Evolutionary conservation across 2,797 vertebrate genomes (phyloP), one percentile per base, ranked within the genome.

Genomic region (Eutrigla gurnardus): DNA sequence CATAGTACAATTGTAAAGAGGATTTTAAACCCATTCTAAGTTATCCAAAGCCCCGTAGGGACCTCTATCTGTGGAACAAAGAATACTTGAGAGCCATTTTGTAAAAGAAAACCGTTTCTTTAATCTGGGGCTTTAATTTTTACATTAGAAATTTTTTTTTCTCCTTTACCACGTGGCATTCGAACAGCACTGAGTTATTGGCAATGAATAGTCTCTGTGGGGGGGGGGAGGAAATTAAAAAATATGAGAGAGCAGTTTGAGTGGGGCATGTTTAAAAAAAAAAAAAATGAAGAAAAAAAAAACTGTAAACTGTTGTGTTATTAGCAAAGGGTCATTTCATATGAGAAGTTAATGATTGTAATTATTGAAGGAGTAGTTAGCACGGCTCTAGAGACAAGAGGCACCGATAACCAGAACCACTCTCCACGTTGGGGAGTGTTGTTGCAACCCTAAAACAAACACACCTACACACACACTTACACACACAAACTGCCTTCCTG

Each of bases 61-160:
- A 94, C 92, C 92, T 93, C 88, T 83, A 80, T 94, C 92, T 93
- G 91, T 94, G 91, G 89, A 94, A 92, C 84, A 90, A 93, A 91
- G 75, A 92, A 86, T 81, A 92, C 86, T 88, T 86, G 73, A 92
- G 87, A 94, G 91, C 85, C 91, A 88, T 94, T 94, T 94, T 94
- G 88, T 92, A 89, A 89, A 59, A 84, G 88, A 35, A 55, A 46
- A 72, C 49, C 59, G 80, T 73, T 89, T 83, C 87, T 91, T 92
- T 85, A 75, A 89, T 86, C 83, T 66, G 88, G 88, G 91, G 91
- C 87, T 92, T 91, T 91, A 82, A 90, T 89, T 93, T 90, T 94
- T 92, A 92, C 89, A 89, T 83, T 77, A 42, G 53, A 75, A 55
- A 33, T 79, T 57, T 33, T 73, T 70, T 54, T 70, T 75, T 64